Evolutionary conservation across 1,140 invertebrate species (phyloP).

Genomic region (Dreissena rostriformis): DNA sequence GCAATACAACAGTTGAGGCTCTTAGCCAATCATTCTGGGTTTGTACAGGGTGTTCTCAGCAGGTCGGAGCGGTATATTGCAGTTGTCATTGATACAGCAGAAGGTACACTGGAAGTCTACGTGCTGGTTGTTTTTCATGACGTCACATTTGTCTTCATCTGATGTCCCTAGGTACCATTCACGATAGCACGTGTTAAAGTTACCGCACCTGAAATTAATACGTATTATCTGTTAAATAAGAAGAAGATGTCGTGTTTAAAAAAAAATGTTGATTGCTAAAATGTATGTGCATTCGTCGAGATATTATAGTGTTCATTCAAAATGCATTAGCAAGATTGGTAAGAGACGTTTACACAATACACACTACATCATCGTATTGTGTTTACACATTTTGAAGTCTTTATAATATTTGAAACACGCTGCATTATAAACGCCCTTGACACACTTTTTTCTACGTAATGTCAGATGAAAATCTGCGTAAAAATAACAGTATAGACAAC

Average conservation of each 20-base stretch:
- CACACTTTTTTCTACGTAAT: no score
- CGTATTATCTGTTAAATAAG: not conserved
- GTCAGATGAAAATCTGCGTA: no score
- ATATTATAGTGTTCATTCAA: no score
- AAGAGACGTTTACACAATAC: no score
- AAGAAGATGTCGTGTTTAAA: not conserved
- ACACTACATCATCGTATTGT: no score
- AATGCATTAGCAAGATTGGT: no score
- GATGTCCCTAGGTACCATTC: conserved; percentile 37
- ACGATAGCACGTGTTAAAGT: conserved; percentile 15
- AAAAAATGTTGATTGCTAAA: not conserved
- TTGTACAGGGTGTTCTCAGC: not conserved
- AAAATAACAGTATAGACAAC: no score
- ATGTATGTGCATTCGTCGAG: not conserved
- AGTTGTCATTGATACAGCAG: conserved; percentile 23
- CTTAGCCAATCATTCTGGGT: not conserved
- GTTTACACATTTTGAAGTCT: no score
- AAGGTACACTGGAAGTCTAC: conserved; percentile 40
- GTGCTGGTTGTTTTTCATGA: not conserved
- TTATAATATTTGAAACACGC: no score
- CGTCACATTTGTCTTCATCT: conserved; percentile 22
- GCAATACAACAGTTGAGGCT: no score
- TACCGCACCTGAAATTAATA: conserved; percentile 18
- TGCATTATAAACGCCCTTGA: no score
- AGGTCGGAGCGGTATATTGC: conserved; percentile 17